Percentiles rank a stretch among this genome's conserved stretches.
These are phyloP conservation scores for Colletes collaris DNA, from an alignment of 2,888 invertebrate species.

Conservation along the genomic window DNA sequence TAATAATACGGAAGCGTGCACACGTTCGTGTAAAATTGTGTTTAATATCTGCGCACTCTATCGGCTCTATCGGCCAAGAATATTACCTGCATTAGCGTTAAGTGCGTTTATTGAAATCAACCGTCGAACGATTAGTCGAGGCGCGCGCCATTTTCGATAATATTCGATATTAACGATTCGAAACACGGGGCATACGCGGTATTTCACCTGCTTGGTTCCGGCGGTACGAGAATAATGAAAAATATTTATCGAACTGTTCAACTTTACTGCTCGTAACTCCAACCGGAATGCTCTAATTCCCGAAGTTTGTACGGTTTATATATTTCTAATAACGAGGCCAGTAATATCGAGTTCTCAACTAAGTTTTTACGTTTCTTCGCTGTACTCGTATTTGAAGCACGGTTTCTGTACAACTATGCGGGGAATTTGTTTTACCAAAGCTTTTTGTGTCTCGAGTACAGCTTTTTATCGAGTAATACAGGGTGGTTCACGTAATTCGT, in stretches of 20 bases:
- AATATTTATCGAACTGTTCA: constrained; percentile 4
- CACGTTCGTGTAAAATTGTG: constrained; percentile 26
- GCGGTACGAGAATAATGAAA: neutral
- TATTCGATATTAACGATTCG: neutral
- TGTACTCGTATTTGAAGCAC: too few species aligned
- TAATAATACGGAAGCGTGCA: constrained; percentile 41
- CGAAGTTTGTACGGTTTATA: too few species aligned
- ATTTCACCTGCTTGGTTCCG: neutral
- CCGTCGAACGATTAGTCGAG: neutral
- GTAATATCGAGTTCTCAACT: too few species aligned
- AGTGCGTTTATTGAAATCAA: constrained; percentile 18
- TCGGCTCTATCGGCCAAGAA: neutral
- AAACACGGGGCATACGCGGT: neutral
- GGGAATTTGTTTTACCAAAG: too few species aligned
- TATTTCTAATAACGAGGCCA: too few species aligned
- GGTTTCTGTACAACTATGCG: too few species aligned
- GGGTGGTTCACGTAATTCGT: too few species aligned
- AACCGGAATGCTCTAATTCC: too few species aligned
- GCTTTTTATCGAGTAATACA: too few species aligned
- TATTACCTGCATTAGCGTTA: constrained; percentile 10
- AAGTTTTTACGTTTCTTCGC: too few species aligned
- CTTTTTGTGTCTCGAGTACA: too few species aligned
- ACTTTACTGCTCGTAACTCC: neutral
- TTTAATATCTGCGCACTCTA: constrained; percentile 43
- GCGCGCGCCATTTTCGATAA: neutral